Percentiles rank a stretch among this genome's conserved stretches.
These are phyloP conservation scores for rat (Rattus norvegicus) DNA, from an alignment of 2,113 vertebrate genomes.

Conservation along the genomic window DNA sequence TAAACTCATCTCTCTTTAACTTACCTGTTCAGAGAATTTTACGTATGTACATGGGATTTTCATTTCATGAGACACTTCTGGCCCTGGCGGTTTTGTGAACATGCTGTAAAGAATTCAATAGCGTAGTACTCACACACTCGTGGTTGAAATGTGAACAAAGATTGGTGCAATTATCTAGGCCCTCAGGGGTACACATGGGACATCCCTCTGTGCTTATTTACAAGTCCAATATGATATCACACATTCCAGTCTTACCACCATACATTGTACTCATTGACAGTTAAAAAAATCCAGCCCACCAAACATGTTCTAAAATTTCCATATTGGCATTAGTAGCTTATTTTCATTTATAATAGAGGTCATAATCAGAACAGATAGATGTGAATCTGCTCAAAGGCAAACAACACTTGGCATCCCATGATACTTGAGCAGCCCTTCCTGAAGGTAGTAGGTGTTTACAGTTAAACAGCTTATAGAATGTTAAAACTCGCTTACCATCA, in stretches of 20 bases:
- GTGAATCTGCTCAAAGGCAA: not conserved
- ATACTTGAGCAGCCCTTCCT: not conserved
- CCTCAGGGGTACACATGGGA: not conserved
- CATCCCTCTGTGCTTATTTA: not conserved
- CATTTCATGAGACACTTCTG: not conserved
- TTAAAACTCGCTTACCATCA: not conserved
- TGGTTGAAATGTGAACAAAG: not conserved
- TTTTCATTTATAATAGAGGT: not conserved
- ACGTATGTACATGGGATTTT: not conserved
- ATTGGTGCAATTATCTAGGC: not conserved
- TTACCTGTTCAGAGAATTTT: slow-evolving; percentile 11
- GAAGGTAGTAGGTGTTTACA: not conserved
- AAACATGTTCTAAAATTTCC: not conserved
- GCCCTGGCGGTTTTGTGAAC: not conserved
- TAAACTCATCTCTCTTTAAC: not conserved
- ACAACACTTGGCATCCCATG: not conserved
- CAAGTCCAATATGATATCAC: not conserved
- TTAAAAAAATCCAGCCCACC: not conserved
- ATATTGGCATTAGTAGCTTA: not conserved
- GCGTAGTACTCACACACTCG: not conserved
- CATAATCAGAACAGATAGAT: not conserved
- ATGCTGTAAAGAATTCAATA: not conserved
- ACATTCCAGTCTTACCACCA: not conserved
- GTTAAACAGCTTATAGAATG: not conserved
- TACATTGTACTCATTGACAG: not conserved